phyloP scores from a whole-genome alignment of 2,797 vertebrate genomes.

The Tiaroga cobitis region DNA sequence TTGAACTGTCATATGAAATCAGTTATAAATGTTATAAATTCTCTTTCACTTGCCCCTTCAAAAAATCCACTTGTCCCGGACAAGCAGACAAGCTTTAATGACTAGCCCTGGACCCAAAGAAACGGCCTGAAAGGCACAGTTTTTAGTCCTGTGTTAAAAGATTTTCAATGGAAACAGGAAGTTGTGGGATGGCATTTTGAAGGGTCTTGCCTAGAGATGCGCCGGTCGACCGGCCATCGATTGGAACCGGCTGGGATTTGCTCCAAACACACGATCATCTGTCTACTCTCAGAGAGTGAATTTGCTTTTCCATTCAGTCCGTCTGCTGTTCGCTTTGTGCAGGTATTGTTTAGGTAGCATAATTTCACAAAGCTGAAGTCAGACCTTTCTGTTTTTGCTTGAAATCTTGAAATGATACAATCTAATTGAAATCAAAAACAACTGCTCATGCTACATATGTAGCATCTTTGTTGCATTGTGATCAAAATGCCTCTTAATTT shows the following conservation, averaged over 20 bases:
- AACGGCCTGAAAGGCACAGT: neutral
- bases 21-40: too few relatives aligned
- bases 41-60: too few relatives aligned
- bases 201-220: neutral
- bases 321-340: neutral
- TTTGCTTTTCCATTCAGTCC: neutral
- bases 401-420: neutral
- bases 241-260: neutral
- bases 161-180: neutral
- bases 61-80: too few relatives aligned
- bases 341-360: neutral
- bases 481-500: neutral
- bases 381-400: neutral
- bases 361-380: neutral
- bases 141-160: neutral
- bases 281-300: neutral
- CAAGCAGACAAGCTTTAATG: too few relatives aligned
- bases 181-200: slow-evolving; percentile 1
- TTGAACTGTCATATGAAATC: too few relatives aligned
- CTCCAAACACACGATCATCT: neutral
- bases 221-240: neutral
- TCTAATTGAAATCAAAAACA: neutral
- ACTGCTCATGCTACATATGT: neutral
- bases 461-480: neutral
- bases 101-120: neutral